Evolutionary conservation across 2,888 invertebrate species (phyloP), one percentile per base, ranked within the genome.

Genomic region (Temnothorax ravouxi): DNA sequence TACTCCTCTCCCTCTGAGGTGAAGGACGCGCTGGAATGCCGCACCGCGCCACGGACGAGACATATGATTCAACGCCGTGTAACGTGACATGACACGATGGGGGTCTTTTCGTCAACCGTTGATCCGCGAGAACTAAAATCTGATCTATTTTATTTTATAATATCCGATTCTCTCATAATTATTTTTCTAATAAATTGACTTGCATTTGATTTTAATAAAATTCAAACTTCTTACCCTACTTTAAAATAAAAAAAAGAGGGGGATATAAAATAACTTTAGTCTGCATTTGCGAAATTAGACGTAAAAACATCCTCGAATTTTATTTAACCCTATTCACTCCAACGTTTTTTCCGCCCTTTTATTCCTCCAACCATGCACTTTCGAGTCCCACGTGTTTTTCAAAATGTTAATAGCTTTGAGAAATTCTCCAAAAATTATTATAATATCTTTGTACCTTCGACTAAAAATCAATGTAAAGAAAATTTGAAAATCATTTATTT

Each of bases 21-120:
- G 90, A 91, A 91, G 91, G 90, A 91, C 91, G 89, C 85, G 74
- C 71, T 75, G 82, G 90, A 89, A 90, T 89, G 88, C 83, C 87
- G 82, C 85, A 85, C 89, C 86, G 88, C 80, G 83, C 56, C 74
- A 69, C 77, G 61, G 64, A 81, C 25, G 29, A 21, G 41, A 21
- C 21, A 2, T 25, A 2, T 25, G 66, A 25, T 8, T n/a, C 64
- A 80, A 83, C 72, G 69, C 64, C 18, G 56, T 44, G 59, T 61
- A 9, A 64, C 41, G 41, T 52, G 52, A 66, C 56, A 21, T 75
- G 76, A 80, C 75, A 59, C 67, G n/a, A 79, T 50, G 64, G 71
- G 67, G 11, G 59, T 66, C 77, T 72, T 15, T 64, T 75, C 34
- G 59, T 69, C 71, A 11, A 44, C n/a, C n/a, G 52, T 21, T 50